Evolutionary conservation across 2,113 vertebrate genomes (phyloP), one percentile per base, ranked within the genome.

Genomic region (Micromys minutus): DNA sequence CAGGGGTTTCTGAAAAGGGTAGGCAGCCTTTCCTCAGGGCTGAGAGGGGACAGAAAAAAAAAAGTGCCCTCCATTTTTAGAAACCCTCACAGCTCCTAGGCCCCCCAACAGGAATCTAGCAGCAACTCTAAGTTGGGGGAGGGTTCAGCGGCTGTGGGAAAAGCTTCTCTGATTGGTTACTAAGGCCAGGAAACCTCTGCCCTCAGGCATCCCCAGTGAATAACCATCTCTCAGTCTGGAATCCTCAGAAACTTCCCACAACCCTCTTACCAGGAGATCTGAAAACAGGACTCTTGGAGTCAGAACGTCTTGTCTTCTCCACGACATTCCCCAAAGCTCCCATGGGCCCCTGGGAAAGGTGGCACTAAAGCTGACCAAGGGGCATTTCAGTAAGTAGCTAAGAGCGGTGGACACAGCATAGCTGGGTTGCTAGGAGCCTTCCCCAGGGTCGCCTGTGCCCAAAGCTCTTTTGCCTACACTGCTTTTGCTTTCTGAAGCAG

Each of bases 11-110:
- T 80, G 75, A 92, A 79, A 61, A 1, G 22, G 3, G 5, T 13
- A 0, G 31, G 57, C 7, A 89, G 67, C 50, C 47, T 87, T 75
- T 77, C 9, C 59, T 88, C 17, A 42, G 71, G 52, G 31, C 55
- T 89, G 74, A 61, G 50, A 94, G 19, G 63, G 22, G 87, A 39
- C 61, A 91, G 71, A 55, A 75, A 87, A 87, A 84, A 71, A 57
- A 21, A 42, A 16, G 31, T 57, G 17, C 5, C 16, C 15, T 83
- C 52, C 42, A 34, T 50, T 65, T 84, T 67, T 11, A 85, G 87
- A 67, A 36, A 42, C 15, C 11, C 26, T n/a, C 22, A 22, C 1
- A 12, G 61, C 21, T 45, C 83, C 0, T 21, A 9, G 12, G 29
- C 45, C 85, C 80, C 42, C 47, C 34, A 11, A 11, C 21, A 57